Base-by-base conservation (phyloP, 1,140 invertebrate genomes). In the Nephotettix cincticeps region DNA sequence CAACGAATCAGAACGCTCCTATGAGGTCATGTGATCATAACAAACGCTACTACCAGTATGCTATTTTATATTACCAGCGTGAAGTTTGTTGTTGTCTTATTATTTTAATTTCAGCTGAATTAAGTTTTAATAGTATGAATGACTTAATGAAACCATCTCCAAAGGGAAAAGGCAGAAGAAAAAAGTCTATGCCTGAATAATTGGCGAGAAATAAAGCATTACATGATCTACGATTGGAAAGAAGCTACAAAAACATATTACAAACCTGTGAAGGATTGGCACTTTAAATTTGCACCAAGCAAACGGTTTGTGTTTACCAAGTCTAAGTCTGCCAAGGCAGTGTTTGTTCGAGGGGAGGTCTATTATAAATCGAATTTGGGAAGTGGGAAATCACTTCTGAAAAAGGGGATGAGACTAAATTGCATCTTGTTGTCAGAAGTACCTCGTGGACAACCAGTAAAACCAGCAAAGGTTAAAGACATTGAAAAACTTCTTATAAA, bases 21-120 rank as follows among this genome's bases (percentile, higher is more conserved):
- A 28, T 28, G 17, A 63, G 58, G 58, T 63, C 58, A 63, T 63
- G 25, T 63, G 58, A 63, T 13, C 32, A 63, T n/a, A 30, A 19
- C 19, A 11, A 30, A 14, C 28, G n/a, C n/a, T n/a, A n/a, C n/a
- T n/a, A n/a, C n/a, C n/a, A n/a, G n/a, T n/a, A n/a, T n/a, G n/a
- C n/a, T n/a, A n/a, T n/a, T n/a, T n/a, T n/a, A n/a, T n/a, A n/a
- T n/a, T n/a, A n/a, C n/a, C n/a, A n/a, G n/a, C n/a, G n/a, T n/a
- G n/a, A n/a, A n/a, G n/a, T n/a, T n/a, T n/a, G n/a, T n/a, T n/a
- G n/a, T n/a, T n/a, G n/a, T n/a, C n/a, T n/a, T n/a, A n/a, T n/a
- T n/a, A n/a, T n/a, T n/a, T n/a, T n/a, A n/a, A n/a, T n/a, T n/a
- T n/a, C n/a, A n/a, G n/a, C n/a, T n/a, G n/a, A n/a, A n/a, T n/a